A percentile compares a stretch with the other conserved stretches of the same genome.
phyloP scores from a whole-genome alignment of 2,888 invertebrate species.

The Rotaria magnacalcarata region DNA sequence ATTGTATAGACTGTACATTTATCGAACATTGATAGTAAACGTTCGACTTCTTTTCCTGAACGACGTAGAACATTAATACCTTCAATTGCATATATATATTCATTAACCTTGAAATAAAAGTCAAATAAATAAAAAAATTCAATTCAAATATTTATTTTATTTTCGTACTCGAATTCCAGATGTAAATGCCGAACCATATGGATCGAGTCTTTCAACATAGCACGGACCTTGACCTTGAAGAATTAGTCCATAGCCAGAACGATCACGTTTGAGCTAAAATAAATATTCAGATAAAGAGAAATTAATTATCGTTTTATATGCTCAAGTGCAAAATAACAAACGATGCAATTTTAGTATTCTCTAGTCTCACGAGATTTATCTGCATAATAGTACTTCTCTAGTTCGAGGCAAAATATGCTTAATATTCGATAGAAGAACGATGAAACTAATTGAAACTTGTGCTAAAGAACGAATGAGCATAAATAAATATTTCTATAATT shows the following conservation, averaged over 20 bases:
- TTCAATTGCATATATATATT: conserved; percentile 21
- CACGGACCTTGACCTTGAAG: conserved; percentile 17
- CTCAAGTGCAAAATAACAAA: no score
- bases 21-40: conserved; percentile 35
- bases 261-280: conserved; percentile 27
- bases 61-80: conserved; percentile 2
- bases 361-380: no score
- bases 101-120: background rate
- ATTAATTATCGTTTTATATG: no score
- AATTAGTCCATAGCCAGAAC: conserved; percentile 32
- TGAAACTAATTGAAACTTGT: no score
- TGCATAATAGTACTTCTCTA: no score
- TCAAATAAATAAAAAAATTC: background rate
- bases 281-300: no score
- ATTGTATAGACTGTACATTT: conserved; percentile 4
- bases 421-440: no score
- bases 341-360: no score
- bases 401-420: no score
- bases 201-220: conserved; percentile 31
- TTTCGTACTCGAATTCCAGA: background rate
- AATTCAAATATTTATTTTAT: background rate
- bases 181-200: conserved; percentile 8
- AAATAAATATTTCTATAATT: no score
- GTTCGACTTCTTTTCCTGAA: conserved; percentile 32
- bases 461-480: no score